These are phyloP conservation scores for Glareola pratincola DNA, from an alignment of 2,113 vertebrate genomes.

Conservation along the genomic window DNA sequence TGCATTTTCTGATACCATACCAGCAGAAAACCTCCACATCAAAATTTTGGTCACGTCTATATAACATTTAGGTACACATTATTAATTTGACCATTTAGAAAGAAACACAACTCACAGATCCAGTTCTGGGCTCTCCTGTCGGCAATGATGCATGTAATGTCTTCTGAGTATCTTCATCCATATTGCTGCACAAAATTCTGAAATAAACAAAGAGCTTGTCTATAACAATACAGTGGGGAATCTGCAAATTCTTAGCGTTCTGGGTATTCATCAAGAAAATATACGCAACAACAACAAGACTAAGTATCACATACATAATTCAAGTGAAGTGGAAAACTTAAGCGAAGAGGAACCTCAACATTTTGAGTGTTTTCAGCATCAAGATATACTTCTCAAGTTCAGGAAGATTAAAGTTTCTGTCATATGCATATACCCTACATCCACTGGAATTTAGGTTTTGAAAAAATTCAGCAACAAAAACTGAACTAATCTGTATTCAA, in stretches of 20 bases:
- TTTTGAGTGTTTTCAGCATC: background rate
- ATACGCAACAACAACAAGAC: background rate
- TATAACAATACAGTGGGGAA: background rate
- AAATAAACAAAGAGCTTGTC: background rate
- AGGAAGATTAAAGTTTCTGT: background rate
- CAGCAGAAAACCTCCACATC: background rate
- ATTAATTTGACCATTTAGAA: background rate
- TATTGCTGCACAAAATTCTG: background rate
- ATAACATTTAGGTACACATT: background rate
- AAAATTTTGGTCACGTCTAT: background rate
- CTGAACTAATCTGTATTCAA: background rate
- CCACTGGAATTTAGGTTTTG: background rate
- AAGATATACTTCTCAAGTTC: background rate
- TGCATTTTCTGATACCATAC: background rate
- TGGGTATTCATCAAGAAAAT: background rate
- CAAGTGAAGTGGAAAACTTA: background rate
- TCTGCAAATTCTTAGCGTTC: background rate
- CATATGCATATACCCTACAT: fast-evolving
- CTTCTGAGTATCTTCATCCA: background rate
- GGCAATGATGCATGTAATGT: background rate
- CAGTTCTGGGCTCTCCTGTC: background rate
- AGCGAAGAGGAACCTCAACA: background rate
- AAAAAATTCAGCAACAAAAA: background rate
- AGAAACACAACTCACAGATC: background rate
- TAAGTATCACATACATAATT: background rate